A percentile compares a stretch with the other conserved stretches of the same genome.
Evolutionary conservation across 2,888 invertebrate species (phyloP).

Genomic region (Axea sp.): DNA sequence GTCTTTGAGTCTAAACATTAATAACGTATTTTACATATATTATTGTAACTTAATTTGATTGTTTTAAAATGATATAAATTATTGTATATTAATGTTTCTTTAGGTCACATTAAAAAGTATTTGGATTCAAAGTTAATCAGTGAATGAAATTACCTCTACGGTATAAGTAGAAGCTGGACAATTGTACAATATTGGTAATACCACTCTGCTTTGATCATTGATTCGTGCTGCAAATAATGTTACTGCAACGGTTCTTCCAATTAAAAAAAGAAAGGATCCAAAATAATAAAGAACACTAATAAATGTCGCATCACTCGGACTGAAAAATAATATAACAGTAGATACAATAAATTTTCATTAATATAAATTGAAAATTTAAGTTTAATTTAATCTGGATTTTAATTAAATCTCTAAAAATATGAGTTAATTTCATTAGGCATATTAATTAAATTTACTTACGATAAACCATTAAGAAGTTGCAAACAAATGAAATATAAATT

Average conservation of each 20-base stretch:
- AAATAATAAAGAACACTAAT: constrained; percentile 80
- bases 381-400: too few species aligned
- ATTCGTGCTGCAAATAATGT: constrained; percentile 80
- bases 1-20: constrained; percentile 76
- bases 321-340: constrained; percentile 25
- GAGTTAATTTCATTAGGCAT: too few species aligned
- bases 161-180: constrained; percentile 79
- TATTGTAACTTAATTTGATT: too few species aligned
- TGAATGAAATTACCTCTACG: constrained; percentile 79
- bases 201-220: constrained; percentile 78
- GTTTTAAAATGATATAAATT: too few species aligned
- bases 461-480: constrained; percentile 85
- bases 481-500: constrained; percentile 88
- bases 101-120: too few species aligned
- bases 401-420: too few species aligned
- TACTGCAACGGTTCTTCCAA: constrained; percentile 79
- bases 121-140: too few species aligned
- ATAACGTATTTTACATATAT: too few species aligned
- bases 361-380: too few species aligned
- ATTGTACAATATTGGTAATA: constrained; percentile 78
- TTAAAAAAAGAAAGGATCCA: constrained; percentile 80
- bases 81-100: too few species aligned
- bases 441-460: too few species aligned
- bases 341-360: background rate
- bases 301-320: constrained; percentile 66